Conservation (phyloP, 2,113 vertebrate genomes). For the Pyxicephalus adspersus region DNA sequence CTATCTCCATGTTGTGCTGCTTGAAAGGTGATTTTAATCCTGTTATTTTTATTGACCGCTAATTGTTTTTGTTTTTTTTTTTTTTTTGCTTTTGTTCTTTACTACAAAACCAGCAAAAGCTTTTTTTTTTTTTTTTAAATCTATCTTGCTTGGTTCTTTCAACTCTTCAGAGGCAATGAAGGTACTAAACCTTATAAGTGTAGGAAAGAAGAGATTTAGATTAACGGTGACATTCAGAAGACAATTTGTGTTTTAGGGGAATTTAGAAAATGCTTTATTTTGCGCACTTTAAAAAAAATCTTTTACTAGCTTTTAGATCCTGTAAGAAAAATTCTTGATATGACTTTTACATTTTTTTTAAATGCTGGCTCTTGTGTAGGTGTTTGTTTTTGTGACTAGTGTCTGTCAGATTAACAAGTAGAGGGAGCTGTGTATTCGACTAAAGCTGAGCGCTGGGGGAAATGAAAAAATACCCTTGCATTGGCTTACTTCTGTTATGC, state of each 20-base stretch:
- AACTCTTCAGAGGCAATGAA: neutral
- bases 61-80: slow-evolving; percentile 59
- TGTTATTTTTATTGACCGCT: slow-evolving; percentile 56
- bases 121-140: no score
- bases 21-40: slow-evolving; percentile 58
- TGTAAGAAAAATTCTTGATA: no score
- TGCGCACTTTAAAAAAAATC: neutral
- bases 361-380: no score
- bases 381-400: no score
- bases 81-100: neutral
- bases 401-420: no score
- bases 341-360: no score
- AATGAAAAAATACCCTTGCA: no score
- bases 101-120: neutral
- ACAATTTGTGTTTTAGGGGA: neutral
- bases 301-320: neutral
- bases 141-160: neutral
- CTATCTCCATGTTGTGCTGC: slow-evolving; percentile 55
- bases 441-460: no score
- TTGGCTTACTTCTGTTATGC: no score
- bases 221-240: slow-evolving; percentile 33
- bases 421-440: no score
- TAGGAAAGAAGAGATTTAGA: slow-evolving; percentile 4
- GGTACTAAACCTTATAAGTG: no score
- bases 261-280: slow-evolving; percentile 9